Conservation (phyloP, 2,113 vertebrate species). For the Mugil cephalus region DNA sequence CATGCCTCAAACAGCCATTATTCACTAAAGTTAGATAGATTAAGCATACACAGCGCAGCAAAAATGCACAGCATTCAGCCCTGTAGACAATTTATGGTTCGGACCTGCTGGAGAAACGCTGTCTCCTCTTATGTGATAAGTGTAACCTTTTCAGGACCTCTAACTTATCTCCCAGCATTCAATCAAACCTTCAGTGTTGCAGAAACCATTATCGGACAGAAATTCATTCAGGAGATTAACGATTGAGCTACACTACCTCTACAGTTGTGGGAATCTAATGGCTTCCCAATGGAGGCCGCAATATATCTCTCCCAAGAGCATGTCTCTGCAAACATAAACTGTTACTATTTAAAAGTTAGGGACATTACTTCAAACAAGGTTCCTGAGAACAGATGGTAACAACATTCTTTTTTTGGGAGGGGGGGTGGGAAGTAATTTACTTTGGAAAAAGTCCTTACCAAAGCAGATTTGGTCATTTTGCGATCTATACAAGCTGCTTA, state of each 20-base stretch:
- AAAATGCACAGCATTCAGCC: constrained; percentile 40
- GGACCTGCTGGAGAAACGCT: constrained; percentile 2
- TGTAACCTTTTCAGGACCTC: constrained; percentile 29
- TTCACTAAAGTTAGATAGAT: constrained; percentile 5
- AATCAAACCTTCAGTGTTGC: constrained; percentile 34
- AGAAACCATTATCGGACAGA: constrained; percentile 29
- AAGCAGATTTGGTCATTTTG: neutral
- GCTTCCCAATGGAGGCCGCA: constrained; percentile 5
- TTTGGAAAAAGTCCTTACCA: constrained; percentile 3
- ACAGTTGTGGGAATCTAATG: constrained; percentile 15
- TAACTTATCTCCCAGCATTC: constrained; percentile 26
- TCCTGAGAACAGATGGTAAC: neutral
- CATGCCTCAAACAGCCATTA: neutral
- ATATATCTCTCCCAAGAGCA: constrained; percentile 8
- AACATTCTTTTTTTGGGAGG: too few species aligned
- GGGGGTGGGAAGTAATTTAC: too few species aligned
- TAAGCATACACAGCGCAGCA: constrained; percentile 3
- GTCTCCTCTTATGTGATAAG: constrained; percentile 18
- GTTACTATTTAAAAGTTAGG: neutral
- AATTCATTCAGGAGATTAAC: constrained; percentile 40
- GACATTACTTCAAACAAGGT: neutral
- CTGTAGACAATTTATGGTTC: constrained; percentile 34
- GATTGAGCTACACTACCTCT: constrained; percentile 11
- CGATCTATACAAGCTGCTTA: too few species aligned
- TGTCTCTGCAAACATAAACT: neutral